Percentiles rank a stretch among this genome's conserved stretches.
Conservation (phyloP, 2,113 vertebrate genomes). For the Periophthalmus modestus region DNA sequence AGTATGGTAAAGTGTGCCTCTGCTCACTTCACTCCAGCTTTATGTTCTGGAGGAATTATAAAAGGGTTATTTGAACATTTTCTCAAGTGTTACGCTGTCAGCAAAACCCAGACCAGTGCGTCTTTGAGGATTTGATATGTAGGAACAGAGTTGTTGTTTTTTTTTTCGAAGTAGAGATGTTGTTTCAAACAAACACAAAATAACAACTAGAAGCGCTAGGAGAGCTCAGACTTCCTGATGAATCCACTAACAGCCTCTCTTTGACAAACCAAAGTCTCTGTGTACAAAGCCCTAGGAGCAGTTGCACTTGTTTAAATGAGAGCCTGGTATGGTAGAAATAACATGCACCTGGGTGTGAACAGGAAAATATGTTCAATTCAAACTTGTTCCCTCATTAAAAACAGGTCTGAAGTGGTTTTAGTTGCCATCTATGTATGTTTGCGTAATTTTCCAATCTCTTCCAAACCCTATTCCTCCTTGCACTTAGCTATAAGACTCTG, state of each 20-base stretch:
- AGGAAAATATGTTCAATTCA: not conserved
- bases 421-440: too few species aligned
- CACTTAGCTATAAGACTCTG: too few species aligned
- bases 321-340: not conserved
- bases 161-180: not conserved
- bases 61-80: slow-evolving; percentile 26
- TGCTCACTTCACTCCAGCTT: slow-evolving; percentile 4
- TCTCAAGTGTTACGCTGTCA: slow-evolving; percentile 15
- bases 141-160: not conserved
- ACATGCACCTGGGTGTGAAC: not conserved
- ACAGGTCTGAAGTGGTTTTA: too few species aligned
- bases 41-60: slow-evolving; percentile 22
- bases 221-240: not conserved
- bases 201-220: not conserved
- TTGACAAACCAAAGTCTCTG: not conserved
- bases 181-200: not conserved
- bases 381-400: not conserved
- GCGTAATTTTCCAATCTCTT: too few species aligned
- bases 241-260: not conserved
- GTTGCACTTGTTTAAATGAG: slow-evolving; percentile 1
- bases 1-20: not conserved
- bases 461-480: too few species aligned
- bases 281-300: not conserved
- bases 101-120: slow-evolving; percentile 10
- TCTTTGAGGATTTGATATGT: not conserved